Evolutionary conservation across 1,140 invertebrate species (phyloP).

Genomic region (Catajapyx aquilonaris): DNA sequence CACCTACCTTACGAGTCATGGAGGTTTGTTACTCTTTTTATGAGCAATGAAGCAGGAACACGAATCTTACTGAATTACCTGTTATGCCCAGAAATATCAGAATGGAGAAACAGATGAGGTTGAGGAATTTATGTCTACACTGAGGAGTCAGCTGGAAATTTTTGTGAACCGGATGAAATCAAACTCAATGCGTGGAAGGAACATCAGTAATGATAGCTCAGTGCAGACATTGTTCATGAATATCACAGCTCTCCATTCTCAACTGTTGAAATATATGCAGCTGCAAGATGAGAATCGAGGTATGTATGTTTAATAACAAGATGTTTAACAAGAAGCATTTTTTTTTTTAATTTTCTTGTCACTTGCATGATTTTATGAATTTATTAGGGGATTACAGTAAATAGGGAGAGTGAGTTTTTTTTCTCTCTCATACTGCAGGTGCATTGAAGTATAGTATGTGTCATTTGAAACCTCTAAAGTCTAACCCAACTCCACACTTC

Average conservation of each 20-base stretch:
- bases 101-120: constrained; percentile 57
- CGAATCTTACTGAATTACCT: constrained; percentile 10
- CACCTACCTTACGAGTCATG: no score
- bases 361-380: no score
- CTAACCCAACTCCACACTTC: no score
- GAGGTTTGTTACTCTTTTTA: no score
- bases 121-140: constrained; percentile 58
- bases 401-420: no score
- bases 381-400: no score
- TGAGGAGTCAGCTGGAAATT: constrained; percentile 64
- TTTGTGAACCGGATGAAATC: constrained; percentile 98
- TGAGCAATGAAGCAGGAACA: no score
- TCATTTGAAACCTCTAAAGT: no score
- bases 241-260: constrained; percentile 87
- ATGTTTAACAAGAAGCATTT: no score
- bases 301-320: constrained; percentile 17
- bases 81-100: constrained; percentile 23
- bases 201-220: constrained; percentile 89
- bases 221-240: constrained; percentile 97
- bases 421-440: no score
- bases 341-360: no score
- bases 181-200: constrained; percentile 81
- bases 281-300: constrained; percentile 79
- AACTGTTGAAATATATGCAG: constrained; percentile 77
- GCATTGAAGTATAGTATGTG: no score